These are phyloP conservation scores for Rhopilema esculentum DNA, from an alignment of 30 jellyfish, hydroid and myxozoan species.

Conservation along the genomic window DNA sequence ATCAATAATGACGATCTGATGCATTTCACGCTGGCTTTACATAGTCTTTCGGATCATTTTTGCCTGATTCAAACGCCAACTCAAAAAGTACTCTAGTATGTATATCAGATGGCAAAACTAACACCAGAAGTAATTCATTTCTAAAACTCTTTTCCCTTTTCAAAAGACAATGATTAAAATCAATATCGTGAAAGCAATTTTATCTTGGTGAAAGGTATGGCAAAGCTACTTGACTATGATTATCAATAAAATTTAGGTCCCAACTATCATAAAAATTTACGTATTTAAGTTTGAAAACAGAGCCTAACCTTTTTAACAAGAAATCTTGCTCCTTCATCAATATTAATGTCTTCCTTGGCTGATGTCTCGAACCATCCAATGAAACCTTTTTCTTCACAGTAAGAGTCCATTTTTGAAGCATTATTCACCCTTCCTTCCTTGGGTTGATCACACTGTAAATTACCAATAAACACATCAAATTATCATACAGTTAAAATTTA, in stretches of 20 bases:
- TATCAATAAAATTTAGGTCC: not conserved
- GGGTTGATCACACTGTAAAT: conserved; percentile 93
- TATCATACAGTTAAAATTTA: not conserved
- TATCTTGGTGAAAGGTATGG: not conserved
- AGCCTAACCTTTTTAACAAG: conserved; percentile 63
- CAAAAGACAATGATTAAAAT: no score
- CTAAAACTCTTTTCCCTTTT: no score
- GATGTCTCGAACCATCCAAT: conserved; percentile 96
- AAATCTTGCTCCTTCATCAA: conserved; percentile 81
- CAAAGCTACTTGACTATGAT: not conserved
- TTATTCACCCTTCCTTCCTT: conserved; percentile 84
- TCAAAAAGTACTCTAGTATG: no score
- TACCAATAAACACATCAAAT: not conserved
- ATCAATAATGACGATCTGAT: no score
- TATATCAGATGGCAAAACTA: no score
- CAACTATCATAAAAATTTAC: no score
- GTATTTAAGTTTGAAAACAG: not conserved
- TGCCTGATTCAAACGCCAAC: no score
- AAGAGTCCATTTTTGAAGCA: conserved; percentile 70
- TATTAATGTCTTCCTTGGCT: conserved; percentile 87
- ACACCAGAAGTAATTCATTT: no score
- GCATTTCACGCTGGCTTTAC: no score
- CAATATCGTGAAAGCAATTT: no score
- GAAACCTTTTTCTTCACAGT: conserved; percentile 85
- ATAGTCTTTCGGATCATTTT: no score